Percentiles rank a stretch among this genome's conserved stretches.
Evolutionary conservation across 37 sponge, comb jelly and placozoan genomes (phyloP).

Genomic region (Theonella swinhoei): DNA sequence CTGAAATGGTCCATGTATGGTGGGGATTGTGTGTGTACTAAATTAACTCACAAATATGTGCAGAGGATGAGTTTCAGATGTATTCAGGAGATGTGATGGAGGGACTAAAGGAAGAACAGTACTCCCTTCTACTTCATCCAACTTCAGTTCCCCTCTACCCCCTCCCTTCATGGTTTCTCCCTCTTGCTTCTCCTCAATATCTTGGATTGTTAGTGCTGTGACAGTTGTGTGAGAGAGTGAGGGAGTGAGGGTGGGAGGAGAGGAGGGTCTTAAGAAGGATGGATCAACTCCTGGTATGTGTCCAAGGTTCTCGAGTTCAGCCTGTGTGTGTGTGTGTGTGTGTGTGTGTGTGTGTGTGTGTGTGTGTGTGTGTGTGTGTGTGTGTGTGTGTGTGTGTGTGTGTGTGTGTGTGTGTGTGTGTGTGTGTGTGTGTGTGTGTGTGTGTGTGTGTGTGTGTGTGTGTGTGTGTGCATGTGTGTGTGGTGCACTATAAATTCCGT

Average conservation of each 20-base stretch:
- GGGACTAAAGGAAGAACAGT: not conserved
- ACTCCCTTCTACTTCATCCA: not conserved
- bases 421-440: too few species aligned
- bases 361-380: slow-evolving; percentile 11
- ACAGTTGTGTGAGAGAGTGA: not conserved
- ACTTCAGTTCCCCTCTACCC: not conserved
- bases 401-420: too few species aligned
- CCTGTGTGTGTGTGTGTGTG: slow-evolving; percentile 24
- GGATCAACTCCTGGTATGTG: slow-evolving; percentile 36
- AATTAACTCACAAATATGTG: slow-evolving; percentile 44
- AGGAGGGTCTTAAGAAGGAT: slow-evolving; percentile 14
- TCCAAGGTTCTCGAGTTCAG: slow-evolving; percentile 30
- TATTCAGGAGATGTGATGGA: not conserved
- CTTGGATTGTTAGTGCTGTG: not conserved
- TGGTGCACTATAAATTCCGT: too few species aligned
- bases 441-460: too few species aligned
- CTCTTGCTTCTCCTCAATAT: not conserved
- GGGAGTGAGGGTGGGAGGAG: not conserved
- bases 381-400: too few species aligned
- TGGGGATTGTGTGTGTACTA: not conserved
- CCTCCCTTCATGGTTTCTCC: not conserved
- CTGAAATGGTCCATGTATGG: not conserved
- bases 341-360: slow-evolving; percentile 13
- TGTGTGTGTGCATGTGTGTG: too few species aligned
- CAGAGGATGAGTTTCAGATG: slow-evolving; percentile 7